Percentiles rank a stretch among this genome's conserved stretches.
phyloP scores from a whole-genome alignment of 1,140 invertebrate genomes.

The Araneus ventricosus region DNA sequence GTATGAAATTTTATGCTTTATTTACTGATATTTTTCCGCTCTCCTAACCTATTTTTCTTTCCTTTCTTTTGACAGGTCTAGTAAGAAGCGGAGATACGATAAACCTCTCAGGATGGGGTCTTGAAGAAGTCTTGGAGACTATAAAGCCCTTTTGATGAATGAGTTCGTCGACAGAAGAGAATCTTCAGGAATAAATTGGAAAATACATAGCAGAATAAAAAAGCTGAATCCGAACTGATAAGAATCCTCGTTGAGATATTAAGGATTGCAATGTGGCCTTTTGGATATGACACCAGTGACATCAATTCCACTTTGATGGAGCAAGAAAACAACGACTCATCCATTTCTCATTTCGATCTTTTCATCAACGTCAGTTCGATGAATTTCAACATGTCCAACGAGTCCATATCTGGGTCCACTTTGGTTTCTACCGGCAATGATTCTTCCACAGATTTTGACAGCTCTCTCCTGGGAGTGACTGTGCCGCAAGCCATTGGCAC shows the following conservation, averaged over 20 bases:
- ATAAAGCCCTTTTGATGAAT: conserved; percentile 23
- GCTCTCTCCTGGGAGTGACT: not conserved
- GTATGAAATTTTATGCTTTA: no score
- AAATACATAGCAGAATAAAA: not conserved
- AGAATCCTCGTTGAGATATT: not conserved
- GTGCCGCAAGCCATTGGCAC: conserved; percentile 73
- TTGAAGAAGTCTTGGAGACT: not conserved
- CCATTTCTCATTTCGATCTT: not conserved
- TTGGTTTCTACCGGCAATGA: not conserved
- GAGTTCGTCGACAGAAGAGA: not conserved
- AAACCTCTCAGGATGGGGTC: conserved; percentile 8
- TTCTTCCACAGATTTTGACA: not conserved
- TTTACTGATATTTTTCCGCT: not conserved
- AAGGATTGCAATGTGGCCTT: not conserved
- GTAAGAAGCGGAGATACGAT: not conserved
- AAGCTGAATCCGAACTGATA: not conserved
- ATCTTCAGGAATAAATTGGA: not conserved
- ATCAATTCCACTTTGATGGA: not conserved
- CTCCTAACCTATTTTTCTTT: not conserved
- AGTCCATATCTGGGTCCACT: not conserved
- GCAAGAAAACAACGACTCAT: not conserved
- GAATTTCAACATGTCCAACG: conserved; percentile 19
- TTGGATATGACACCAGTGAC: not conserved
- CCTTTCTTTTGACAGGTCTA: not conserved
- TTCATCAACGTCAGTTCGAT: conserved; percentile 8